Base-by-base conservation (phyloP, 2,797 vertebrate genomes). In the Poeciliopsis presidionis region DNA sequence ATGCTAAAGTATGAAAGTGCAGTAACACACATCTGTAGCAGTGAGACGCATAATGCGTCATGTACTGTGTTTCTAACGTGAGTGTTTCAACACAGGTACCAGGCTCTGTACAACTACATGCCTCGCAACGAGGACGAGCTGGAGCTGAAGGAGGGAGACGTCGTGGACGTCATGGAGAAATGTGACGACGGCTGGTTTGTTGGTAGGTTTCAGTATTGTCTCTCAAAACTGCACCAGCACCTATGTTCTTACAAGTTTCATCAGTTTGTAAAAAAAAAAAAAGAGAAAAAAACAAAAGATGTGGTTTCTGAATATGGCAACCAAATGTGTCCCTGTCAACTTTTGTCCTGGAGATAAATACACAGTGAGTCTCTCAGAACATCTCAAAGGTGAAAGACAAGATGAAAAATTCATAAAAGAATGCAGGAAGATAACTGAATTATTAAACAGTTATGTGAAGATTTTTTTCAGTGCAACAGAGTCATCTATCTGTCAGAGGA, bases 141-240 rank as follows among this genome's bases (percentile, higher is more conserved):
- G 94, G 98, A 99, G 88, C 97, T 99, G 91, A 97, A 94, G 92
- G 98, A 99, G 89, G 97, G 97, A n/a, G 98, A 99, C 81, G 73
- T 98, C 63, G 96, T 99, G 63, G 98, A 99, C 57, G 98, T 99
- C 86, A 97, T 99, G 96, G 98, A 99, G 90, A 99, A 97, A 87
- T 99, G 98, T 88, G 98, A 99, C 76, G 98, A 99, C 72, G 98
- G 98, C 88, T 99, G 98, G 98, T 99, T 99, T 96, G 98, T 99
- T 85, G 98, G 98, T 99, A 96, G 75, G 97, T 53, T 5, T 16
- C 70, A 20, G 36, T 36, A 49, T 76, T 5, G 47, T 78, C 25
- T 11, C 46, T 36, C 20, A 30, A 49, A 57, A 65, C 28, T 0
- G 20, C 8, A 41, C 13, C 25, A 22, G 0, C 8, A 70, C 3